These are phyloP conservation scores for Octodon degus DNA, from an alignment of 2,113 vertebrate genomes.

Conservation along the genomic window DNA sequence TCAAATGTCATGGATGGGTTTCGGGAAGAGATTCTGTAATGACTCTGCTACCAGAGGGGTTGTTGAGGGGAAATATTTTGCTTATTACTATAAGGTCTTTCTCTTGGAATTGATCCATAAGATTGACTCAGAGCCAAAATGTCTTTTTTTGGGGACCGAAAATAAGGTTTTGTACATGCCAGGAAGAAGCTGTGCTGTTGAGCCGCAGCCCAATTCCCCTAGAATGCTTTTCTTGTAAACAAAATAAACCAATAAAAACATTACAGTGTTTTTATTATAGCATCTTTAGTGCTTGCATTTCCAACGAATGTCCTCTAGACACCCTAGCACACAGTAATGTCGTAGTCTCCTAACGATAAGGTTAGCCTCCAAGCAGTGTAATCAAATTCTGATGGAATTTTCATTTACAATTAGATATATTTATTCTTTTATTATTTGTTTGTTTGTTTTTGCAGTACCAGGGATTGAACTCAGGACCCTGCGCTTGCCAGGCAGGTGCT, in stretches of 20 bases:
- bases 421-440: neutral
- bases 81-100: neutral
- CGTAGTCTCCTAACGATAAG: neutral
- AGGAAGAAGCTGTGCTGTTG: neutral
- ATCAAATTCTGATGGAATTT: conserved; percentile 12
- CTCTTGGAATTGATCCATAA: neutral
- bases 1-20: neutral
- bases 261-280: neutral
- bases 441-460: no score
- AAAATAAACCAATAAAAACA: neutral
- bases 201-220: neutral
- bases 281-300: neutral
- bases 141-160: neutral
- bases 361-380: neutral
- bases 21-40: neutral
- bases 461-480: no score
- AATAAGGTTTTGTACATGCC: neutral
- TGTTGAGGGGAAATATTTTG: neutral
- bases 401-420: neutral
- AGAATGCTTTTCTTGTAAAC: neutral
- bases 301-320: neutral
- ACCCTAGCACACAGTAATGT: neutral
- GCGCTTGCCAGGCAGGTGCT: no score
- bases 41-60: neutral
- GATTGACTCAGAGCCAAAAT: neutral